A percentile compares a stretch with the other conserved stretches of the same genome.
Conservation (phyloP, 2,797 vertebrate genomes). For the Sebastes alutus region DNA sequence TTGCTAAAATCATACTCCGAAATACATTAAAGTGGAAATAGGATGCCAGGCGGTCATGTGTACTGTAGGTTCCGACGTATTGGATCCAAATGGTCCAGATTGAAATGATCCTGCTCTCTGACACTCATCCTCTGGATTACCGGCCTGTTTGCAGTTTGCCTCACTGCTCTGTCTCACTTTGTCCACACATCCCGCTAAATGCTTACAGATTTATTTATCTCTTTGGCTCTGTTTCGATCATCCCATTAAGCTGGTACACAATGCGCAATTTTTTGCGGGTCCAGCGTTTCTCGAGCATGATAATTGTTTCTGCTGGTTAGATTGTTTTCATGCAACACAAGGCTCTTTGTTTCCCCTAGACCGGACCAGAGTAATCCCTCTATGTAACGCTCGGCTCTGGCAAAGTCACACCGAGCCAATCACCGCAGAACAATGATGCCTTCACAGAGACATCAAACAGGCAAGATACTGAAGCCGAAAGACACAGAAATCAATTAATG, state of each 20-base stretch:
- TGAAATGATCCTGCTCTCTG: conserved; percentile 4
- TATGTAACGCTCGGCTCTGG: conserved; percentile 49
- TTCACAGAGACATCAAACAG: conserved; percentile 51
- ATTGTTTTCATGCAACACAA: conserved; percentile 43
- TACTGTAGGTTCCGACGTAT: background rate
- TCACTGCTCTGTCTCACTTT: conserved; percentile 12
- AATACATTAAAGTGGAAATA: background rate
- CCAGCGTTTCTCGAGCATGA: conserved; percentile 25
- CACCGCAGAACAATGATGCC: conserved; percentile 54
- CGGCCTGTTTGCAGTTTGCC: conserved; percentile 15
- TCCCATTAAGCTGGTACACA: conserved; percentile 49
- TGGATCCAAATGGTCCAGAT: background rate
- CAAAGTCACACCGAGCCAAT: conserved; percentile 54
- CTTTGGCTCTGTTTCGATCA: conserved; percentile 43
- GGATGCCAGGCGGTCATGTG: background rate
- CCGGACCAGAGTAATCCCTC: conserved; percentile 46
- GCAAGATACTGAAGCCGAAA: conserved; percentile 32
- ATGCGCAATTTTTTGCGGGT: conserved; percentile 28
- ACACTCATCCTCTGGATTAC: conserved; percentile 9
- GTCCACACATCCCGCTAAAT: conserved; percentile 27
- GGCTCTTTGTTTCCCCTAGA: conserved; percentile 45
- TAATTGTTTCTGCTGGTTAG: conserved; percentile 48
- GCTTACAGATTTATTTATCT: conserved; percentile 48
- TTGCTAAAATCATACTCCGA: background rate
- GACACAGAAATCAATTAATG: conserved; percentile 54